Evolutionary conservation across 2,113 vertebrate species (phyloP).

Genomic region (Asarcornis scutulata): DNA sequence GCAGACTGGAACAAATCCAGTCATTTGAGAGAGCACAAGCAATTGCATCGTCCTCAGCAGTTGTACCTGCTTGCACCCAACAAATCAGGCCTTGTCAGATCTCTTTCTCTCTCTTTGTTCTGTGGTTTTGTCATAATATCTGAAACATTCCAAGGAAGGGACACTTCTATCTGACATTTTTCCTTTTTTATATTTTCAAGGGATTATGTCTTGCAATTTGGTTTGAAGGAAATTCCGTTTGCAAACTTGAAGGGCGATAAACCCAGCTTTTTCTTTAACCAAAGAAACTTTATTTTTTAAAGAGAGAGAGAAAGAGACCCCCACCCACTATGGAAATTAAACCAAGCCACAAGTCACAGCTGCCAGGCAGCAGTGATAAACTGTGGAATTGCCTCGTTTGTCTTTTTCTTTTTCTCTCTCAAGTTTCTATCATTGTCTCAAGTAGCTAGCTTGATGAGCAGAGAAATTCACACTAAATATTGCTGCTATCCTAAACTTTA

Average conservation of each 20-base stretch:
- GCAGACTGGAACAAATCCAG: not conserved
- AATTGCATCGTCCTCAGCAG: not conserved
- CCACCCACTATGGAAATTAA: not conserved
- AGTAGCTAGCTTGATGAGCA: constrained; percentile 9
- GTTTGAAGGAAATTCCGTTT: constrained; percentile 43
- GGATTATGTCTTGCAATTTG: constrained; percentile 5
- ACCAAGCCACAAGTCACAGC: not conserved
- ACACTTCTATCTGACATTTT: not conserved
- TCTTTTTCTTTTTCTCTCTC: not conserved
- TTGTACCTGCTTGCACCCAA: not conserved
- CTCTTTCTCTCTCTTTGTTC: not conserved
- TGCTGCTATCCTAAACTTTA: constrained; percentile 59
- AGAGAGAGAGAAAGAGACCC: constrained; percentile 20
- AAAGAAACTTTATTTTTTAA: constrained; percentile 56
- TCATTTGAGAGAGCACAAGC: not conserved
- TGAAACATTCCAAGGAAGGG: constrained; percentile 6
- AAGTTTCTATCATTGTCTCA: not conserved
- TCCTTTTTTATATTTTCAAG: not conserved
- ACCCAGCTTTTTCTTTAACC: constrained; percentile 54
- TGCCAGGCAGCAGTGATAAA: constrained; percentile 22
- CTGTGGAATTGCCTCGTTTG: not conserved
- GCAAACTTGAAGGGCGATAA: constrained; percentile 44
- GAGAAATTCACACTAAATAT: constrained; percentile 49
- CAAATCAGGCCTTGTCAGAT: not conserved
- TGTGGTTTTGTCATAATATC: not conserved